Evolutionary conservation across 2,797 vertebrate species (phyloP).

Genomic region (Dryobates pubescens): DNA sequence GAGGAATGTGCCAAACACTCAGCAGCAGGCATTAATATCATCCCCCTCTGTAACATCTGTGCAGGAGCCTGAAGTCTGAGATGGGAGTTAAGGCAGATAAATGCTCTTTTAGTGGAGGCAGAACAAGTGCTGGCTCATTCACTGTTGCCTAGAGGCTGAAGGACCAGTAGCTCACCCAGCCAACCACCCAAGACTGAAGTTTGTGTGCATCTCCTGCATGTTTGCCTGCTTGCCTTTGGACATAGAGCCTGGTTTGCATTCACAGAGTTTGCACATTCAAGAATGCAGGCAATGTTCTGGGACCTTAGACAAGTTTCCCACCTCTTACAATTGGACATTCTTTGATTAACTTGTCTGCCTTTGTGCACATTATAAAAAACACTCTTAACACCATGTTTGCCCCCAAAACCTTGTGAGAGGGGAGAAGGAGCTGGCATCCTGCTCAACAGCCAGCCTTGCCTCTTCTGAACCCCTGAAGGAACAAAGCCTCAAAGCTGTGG

Average conservation of each 20-base stretch:
- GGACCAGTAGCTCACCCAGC: neutral
- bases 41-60: neutral
- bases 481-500: neutral
- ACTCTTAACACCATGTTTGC: neutral
- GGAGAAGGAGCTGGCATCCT: neutral
- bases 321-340: neutral
- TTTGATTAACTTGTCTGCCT: neutral
- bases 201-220: neutral
- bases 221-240: neutral
- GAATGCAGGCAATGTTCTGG: neutral
- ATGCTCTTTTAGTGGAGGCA: neutral
- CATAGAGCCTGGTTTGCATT: neutral
- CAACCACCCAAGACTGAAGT: neutral
- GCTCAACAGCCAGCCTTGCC: neutral
- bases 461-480: neutral
- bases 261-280: neutral
- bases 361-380: rapidly evolving
- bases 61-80: neutral
- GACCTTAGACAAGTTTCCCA: neutral
- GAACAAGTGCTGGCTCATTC: neutral
- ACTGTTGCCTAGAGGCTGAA: neutral
- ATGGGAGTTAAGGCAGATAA: neutral
- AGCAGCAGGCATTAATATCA: neutral
- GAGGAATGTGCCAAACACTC: neutral
- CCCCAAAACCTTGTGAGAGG: neutral